A percentile compares a stretch with the other conserved stretches of the same genome.
These are phyloP conservation scores for Platycnemis pennipes DNA, from an alignment of 2,888 invertebrate genomes.

Conservation along the genomic window DNA sequence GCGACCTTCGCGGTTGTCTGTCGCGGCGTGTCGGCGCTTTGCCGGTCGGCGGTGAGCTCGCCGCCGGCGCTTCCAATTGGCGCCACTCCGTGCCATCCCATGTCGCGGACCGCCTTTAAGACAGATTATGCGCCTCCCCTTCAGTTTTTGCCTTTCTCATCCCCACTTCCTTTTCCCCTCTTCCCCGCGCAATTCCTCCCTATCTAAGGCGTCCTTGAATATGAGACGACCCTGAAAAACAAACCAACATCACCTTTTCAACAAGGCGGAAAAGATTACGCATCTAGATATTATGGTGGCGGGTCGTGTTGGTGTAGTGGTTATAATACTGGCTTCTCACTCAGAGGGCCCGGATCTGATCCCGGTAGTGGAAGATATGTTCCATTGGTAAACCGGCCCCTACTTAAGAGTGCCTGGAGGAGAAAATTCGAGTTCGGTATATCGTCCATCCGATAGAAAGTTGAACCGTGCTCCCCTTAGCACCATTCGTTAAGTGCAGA, in stretches of 20 bases:
- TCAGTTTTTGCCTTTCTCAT: background rate
- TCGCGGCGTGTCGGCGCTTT: constrained; percentile 14
- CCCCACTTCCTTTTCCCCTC: background rate
- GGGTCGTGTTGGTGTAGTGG: too few species aligned
- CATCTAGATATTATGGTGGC: too few species aligned
- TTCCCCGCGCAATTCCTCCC: background rate
- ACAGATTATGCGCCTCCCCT: background rate
- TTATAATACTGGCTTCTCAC: too few species aligned
- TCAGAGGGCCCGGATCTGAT: too few species aligned
- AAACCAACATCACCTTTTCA: constrained; percentile 28
- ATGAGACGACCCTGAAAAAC: constrained; percentile 24
- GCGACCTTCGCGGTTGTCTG: constrained; percentile 62
- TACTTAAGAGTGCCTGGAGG: too few species aligned
- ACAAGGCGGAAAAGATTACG: constrained; percentile 12
- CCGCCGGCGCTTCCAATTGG: background rate
- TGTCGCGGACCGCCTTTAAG: constrained; percentile 1
- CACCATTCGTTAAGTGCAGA: too few species aligned
- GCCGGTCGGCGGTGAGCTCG: background rate
- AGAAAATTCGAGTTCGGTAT: too few species aligned
- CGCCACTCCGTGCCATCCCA: constrained; percentile 47
- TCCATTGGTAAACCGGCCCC: too few species aligned
- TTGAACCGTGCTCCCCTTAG: too few species aligned
- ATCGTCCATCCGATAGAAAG: too few species aligned
- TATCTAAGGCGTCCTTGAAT: constrained; percentile 14
- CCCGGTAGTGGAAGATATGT: too few species aligned